These are phyloP conservation scores for Etia nguti DNA, from an alignment of 2,113 vertebrate species.

Conservation along the genomic window DNA sequence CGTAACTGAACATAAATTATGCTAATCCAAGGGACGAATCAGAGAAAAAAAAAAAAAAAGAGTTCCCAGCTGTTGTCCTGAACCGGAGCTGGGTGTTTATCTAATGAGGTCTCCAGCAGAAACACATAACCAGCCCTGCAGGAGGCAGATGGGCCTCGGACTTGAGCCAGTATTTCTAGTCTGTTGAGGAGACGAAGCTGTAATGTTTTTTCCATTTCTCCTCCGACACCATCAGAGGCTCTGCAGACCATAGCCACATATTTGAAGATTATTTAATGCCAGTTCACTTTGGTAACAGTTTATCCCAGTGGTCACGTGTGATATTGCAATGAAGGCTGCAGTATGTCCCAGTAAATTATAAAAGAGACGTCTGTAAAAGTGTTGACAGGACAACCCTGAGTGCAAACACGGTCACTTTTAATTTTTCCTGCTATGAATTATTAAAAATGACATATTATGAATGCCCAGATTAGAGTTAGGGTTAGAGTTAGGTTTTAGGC, in stretches of 20 bases:
- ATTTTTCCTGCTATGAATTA: neutral
- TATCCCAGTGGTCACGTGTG: neutral
- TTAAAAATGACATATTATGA: neutral
- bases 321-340: neutral
- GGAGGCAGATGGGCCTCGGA: neutral
- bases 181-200: neutral
- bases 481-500: fast-evolving
- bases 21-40: neutral
- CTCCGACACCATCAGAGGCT: neutral
- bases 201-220: neutral
- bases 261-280: neutral
- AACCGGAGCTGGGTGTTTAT: neutral
- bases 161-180: neutral
- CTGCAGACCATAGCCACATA: neutral
- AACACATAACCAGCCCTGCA: neutral
- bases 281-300: fast-evolving
- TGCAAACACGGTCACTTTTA: neutral
- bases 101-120: neutral
- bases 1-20: neutral
- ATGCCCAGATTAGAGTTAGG: neutral
- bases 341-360: neutral
- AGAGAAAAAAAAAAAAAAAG: fast-evolving
- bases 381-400: neutral
- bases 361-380: neutral
- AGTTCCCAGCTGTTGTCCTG: neutral